Evolutionary conservation across 2,797 vertebrate species (phyloP).

Genomic region (Xiphophorus birchmanni): DNA sequence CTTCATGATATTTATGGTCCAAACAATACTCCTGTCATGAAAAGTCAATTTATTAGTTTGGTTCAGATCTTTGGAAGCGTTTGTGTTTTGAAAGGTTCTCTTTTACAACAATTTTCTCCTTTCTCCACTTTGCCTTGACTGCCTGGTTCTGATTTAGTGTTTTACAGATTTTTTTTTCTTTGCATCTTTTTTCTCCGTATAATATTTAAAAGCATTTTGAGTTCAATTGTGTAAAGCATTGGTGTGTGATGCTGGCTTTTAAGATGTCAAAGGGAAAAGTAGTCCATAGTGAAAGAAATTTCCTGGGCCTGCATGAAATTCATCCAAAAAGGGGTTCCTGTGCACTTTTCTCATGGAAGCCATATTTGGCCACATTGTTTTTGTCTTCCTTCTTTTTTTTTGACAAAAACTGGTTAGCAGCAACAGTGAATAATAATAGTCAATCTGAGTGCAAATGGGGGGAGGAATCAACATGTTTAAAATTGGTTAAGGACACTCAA

Average conservation of each 20-base stretch:
- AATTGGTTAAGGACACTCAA: background rate
- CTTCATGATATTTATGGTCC: constrained; percentile 38
- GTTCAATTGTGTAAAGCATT: constrained; percentile 62
- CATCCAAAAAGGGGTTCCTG: constrained; percentile 58
- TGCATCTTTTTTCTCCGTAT: constrained; percentile 50
- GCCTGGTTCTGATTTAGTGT: constrained; percentile 29
- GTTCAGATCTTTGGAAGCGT: constrained; percentile 26
- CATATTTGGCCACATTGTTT: constrained; percentile 36
- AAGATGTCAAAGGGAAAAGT: constrained; percentile 72
- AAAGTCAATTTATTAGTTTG: constrained; percentile 50
- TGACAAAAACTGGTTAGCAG: constrained; percentile 33
- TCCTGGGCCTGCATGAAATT: constrained; percentile 56
- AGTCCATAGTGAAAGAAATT: constrained; percentile 53
- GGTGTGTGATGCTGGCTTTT: constrained; percentile 75
- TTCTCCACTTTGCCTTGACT: constrained; percentile 5
- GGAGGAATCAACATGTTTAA: background rate
- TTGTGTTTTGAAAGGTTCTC: constrained; percentile 36
- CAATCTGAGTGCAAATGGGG: constrained; percentile 44
- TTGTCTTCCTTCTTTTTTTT: constrained; percentile 2
- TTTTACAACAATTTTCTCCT: constrained; percentile 19
- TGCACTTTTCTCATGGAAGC: constrained; percentile 48
- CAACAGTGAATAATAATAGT: constrained; percentile 21
- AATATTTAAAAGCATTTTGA: constrained; percentile 62
- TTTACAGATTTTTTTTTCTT: constrained; percentile 26
- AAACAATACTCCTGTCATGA: constrained; percentile 47